phyloP scores from a whole-genome alignment of 2,888 invertebrate species.

The Lagria hirta region DNA sequence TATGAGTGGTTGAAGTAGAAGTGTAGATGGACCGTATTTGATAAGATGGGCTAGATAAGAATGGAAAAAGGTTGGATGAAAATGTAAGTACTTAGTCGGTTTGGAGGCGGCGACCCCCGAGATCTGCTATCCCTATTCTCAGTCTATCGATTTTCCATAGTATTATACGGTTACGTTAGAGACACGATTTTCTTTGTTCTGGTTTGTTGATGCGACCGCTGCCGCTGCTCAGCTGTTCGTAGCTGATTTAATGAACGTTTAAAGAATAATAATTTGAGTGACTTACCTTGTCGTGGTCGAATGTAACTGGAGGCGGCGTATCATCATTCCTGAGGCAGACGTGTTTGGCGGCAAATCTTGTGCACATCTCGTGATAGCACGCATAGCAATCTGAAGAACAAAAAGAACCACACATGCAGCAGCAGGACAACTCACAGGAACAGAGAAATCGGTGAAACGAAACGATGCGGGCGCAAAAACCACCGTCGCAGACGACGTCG shows the following conservation, averaged over 20 bases:
- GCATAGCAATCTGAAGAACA: conserved; percentile 66
- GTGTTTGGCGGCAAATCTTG: conserved; percentile 51
- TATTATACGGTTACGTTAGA: too few species aligned
- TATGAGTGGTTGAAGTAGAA: too few species aligned
- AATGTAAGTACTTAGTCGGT: too few species aligned
- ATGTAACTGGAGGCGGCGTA: conserved; percentile 40
- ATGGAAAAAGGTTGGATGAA: too few species aligned
- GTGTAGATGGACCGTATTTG: too few species aligned
- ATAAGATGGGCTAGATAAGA: too few species aligned
- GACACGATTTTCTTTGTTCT: conserved; percentile 27
- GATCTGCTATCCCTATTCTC: too few species aligned
- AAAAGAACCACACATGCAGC: conserved; percentile 64
- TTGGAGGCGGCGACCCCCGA: too few species aligned
- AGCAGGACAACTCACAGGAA: conserved; percentile 57
- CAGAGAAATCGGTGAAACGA: conserved; percentile 56
- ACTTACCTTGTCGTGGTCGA: conserved; percentile 56
- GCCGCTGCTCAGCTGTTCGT: conserved; percentile 24
- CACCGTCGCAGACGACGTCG: conserved; percentile 37
- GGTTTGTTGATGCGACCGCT: conserved; percentile 15
- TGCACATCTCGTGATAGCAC: conserved; percentile 65
- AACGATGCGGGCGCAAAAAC: conserved; percentile 53
- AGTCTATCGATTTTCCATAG: conserved; percentile 31
- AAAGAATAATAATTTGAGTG: too few species aligned
- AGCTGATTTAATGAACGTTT: too few species aligned
- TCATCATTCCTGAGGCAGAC: conserved; percentile 53